A percentile compares a stretch with the other conserved stretches of the same genome.
These are phyloP conservation scores for Nomia melanderi DNA, from an alignment of 1,140 invertebrate genomes.

Conservation along the genomic window DNA sequence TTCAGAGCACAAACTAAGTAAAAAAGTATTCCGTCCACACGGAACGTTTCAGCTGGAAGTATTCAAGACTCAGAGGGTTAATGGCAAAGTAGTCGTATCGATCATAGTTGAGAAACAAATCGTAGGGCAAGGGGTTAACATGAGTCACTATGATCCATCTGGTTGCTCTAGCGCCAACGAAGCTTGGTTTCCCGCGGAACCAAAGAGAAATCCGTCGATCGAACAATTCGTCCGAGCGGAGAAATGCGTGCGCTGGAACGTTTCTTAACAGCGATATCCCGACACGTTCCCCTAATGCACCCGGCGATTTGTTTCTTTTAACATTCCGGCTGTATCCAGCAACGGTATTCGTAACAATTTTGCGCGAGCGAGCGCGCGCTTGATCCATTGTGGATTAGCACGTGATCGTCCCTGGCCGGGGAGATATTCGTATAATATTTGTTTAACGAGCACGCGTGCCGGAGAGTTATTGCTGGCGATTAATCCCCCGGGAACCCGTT, in stretches of 20 bases:
- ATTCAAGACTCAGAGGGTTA: too few relatives aligned
- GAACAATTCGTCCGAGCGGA: background rate
- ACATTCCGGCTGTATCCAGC: background rate
- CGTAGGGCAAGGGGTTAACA: too few relatives aligned
- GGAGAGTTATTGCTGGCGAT: constrained; percentile 43
- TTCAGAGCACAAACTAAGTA: too few relatives aligned
- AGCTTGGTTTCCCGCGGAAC: background rate
- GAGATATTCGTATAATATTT: too few relatives aligned
- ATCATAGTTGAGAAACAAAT: too few relatives aligned
- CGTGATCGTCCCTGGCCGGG: background rate
- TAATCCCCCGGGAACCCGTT: constrained; percentile 54
- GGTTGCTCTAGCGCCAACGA: too few relatives aligned
- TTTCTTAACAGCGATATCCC: constrained; percentile 11
- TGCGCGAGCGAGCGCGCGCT: background rate
- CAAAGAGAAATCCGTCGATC: background rate
- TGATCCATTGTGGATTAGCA: constrained; percentile 7
- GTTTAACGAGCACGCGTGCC: constrained; percentile 20
- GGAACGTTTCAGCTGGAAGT: too few relatives aligned
- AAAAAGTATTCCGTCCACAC: too few relatives aligned
- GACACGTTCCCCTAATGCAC: constrained; percentile 22
- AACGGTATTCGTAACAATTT: constrained; percentile 19
- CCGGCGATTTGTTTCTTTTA: constrained; percentile 16
- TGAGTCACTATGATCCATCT: too few relatives aligned
- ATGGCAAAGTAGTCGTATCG: too few relatives aligned
- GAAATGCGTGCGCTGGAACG: background rate